A percentile compares a stretch with the other conserved stretches of the same genome.
phyloP scores from a whole-genome alignment of 1,140 invertebrate species.

The Ridgeia piscesae region DNA sequence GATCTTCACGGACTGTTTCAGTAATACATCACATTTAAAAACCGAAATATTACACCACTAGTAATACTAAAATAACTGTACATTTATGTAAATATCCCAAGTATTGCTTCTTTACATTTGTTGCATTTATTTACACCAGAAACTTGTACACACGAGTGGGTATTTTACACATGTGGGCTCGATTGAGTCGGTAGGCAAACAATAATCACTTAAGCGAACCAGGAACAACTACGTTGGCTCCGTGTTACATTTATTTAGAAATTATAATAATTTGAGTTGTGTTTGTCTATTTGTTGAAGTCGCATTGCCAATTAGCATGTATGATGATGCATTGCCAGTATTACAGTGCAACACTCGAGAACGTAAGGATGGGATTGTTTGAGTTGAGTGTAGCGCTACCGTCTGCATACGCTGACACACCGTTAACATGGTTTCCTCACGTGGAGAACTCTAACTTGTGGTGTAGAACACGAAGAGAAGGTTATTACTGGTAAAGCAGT shows the following conservation, averaged over 20 bases:
- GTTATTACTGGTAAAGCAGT: neutral
- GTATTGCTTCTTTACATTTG: too few relatives aligned
- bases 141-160: too few relatives aligned
- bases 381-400: neutral
- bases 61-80: too few relatives aligned
- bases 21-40: too few relatives aligned
- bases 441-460: neutral
- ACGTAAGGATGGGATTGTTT: neutral
- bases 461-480: neutral
- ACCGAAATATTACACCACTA: too few relatives aligned
- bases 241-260: neutral
- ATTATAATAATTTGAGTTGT: neutral
- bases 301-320: neutral
- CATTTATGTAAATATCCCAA: too few relatives aligned
- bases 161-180: neutral
- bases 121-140: too few relatives aligned
- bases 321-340: too few relatives aligned
- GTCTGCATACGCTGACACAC: neutral
- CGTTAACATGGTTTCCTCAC: neutral
- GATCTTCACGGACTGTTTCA: too few relatives aligned
- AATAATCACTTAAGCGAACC: neutral
- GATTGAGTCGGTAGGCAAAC: neutral
- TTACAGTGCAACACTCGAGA: neutral
- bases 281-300: neutral
- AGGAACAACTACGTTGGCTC: neutral